Evolutionary conservation across 92 coral and sea anemone species (phyloP).

Genomic region (Montipora capitata): DNA sequence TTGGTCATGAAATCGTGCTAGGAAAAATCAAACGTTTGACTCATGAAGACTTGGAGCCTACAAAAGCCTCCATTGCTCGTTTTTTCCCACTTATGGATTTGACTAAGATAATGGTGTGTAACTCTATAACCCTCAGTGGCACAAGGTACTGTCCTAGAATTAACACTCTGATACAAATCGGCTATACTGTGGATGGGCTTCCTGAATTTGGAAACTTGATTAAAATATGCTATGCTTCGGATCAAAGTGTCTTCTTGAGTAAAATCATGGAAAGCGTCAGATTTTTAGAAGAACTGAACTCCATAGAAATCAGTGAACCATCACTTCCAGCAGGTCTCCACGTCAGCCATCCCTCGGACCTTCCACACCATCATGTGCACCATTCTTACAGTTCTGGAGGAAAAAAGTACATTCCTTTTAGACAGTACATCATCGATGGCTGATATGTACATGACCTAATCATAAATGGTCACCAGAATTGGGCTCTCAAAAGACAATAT

Average conservation of each 20-base stretch:
- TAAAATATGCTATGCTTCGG: constrained; percentile 31
- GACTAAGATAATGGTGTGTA: background rate
- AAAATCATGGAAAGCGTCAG: background rate
- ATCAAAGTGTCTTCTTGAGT: background rate
- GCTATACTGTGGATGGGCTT: background rate
- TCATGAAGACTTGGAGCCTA: background rate
- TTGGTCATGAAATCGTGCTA: background rate
- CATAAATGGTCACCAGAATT: background rate
- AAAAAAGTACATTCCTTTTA: background rate
- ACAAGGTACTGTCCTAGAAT: constrained; percentile 29
- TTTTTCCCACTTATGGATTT: background rate
- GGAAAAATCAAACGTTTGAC: background rate
- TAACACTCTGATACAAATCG: constrained; percentile 9
- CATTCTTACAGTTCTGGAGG: constrained; percentile 18
- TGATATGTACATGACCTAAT: background rate
- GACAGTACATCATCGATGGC: background rate
- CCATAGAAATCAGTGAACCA: constrained; percentile 9
- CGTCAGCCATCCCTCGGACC: background rate
- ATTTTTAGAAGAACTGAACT: background rate
- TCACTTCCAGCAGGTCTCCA: constrained; percentile 43
- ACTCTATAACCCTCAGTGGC: constrained; percentile 11
- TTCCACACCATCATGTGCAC: constrained; percentile 16
- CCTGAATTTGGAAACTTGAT: constrained; percentile 49
- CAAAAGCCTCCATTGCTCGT: background rate
- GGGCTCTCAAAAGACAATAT: background rate